A percentile compares a stretch with the other conserved stretches of the same genome.
Evolutionary conservation across 2,113 vertebrate genomes (phyloP).

Genomic region (Pimephales promelas): DNA sequence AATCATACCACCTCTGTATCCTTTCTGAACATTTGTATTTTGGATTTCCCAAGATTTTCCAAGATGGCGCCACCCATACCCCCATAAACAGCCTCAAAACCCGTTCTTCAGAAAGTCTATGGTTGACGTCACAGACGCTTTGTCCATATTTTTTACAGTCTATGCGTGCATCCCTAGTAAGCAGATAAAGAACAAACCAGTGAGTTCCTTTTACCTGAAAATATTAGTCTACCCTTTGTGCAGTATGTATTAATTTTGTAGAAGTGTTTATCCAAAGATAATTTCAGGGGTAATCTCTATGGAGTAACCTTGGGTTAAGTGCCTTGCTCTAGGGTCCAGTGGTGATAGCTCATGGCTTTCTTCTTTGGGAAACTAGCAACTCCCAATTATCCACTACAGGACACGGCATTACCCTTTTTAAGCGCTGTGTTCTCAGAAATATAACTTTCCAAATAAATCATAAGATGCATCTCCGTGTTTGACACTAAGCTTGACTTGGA

Average conservation of each 20-base stretch:
- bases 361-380: not conserved
- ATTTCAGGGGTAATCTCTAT: not conserved
- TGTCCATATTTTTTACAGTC: too few relatives aligned
- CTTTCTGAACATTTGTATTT: too few relatives aligned
- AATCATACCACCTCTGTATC: too few relatives aligned
- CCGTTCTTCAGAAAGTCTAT: too few relatives aligned
- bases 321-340: not conserved
- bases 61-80: too few relatives aligned
- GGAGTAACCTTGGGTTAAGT: not conserved
- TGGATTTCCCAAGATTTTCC: too few relatives aligned
- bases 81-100: too few relatives aligned
- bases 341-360: not conserved
- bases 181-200: not conserved
- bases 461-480: not conserved
- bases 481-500: slow-evolving; percentile 20
- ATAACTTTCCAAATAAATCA: slow-evolving; percentile 34
- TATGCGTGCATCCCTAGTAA: too few relatives aligned
- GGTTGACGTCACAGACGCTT: too few relatives aligned
- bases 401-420: not conserved
- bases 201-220: not conserved
- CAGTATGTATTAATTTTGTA: not conserved
- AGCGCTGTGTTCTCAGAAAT: not conserved
- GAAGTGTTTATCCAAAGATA: not conserved
- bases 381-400: not conserved
- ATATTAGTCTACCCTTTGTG: not conserved